Evolutionary conservation across 2,888 invertebrate genomes (phyloP).

Genomic region (Hesperia comma): DNA sequence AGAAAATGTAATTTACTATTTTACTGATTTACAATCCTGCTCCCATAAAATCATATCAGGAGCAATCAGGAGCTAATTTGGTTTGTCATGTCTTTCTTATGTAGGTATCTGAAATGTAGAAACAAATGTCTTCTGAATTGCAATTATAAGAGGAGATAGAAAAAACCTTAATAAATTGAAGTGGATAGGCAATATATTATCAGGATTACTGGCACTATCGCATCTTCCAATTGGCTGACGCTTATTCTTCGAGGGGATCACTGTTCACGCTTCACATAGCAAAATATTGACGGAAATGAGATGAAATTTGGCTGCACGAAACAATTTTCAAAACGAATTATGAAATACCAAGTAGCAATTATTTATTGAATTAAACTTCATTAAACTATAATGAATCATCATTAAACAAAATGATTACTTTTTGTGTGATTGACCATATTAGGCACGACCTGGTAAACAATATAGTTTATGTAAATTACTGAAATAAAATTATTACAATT

Average conservation of each 20-base stretch:
- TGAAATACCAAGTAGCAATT: not conserved
- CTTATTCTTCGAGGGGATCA: conserved; percentile 67
- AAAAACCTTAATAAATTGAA: conserved; percentile 38
- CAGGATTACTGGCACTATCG: conserved; percentile 56
- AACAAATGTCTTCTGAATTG: not conserved
- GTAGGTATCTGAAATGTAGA: not conserved
- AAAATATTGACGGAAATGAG: conserved; percentile 48
- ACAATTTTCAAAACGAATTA: conserved; percentile 11
- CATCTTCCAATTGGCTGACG: conserved; percentile 67
- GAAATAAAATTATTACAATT: too few relatives aligned
- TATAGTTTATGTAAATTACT: too few relatives aligned
- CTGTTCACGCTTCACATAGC: conserved; percentile 66
- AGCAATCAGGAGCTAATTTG: too few relatives aligned
- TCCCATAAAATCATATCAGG: too few relatives aligned
- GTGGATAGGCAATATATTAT: conserved; percentile 48
- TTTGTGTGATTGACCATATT: too few relatives aligned
- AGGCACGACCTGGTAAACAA: too few relatives aligned
- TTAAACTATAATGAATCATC: too few relatives aligned
- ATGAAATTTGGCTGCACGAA: conserved; percentile 29
- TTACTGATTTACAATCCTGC: too few relatives aligned
- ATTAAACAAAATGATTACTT: too few relatives aligned
- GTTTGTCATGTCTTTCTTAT: not conserved
- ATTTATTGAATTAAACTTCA: too few relatives aligned
- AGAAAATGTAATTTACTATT: too few relatives aligned
- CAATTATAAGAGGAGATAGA: conserved; percentile 10